phyloP scores from a whole-genome alignment of 2,888 invertebrate genomes.

The Gandaritis pyraliata region DNA sequence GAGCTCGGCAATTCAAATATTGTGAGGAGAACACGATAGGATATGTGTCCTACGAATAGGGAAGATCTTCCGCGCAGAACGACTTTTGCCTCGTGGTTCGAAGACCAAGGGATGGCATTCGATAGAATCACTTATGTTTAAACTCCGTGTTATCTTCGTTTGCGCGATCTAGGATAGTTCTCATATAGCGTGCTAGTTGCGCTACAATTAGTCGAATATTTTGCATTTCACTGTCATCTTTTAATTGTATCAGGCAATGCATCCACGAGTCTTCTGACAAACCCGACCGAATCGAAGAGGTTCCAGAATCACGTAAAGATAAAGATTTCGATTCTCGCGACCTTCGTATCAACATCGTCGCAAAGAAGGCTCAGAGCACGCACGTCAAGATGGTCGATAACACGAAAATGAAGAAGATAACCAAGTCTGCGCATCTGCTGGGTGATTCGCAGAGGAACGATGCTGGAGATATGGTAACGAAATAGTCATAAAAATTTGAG shows the following conservation, averaged over 20 bases:
- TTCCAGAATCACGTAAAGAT: constrained; percentile 42
- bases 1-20: no score
- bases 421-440: constrained; percentile 73
- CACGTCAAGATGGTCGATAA: constrained; percentile 59
- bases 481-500: not conserved
- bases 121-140: no score
- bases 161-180: no score
- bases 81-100: no score
- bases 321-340: constrained; percentile 49
- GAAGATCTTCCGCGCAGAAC: no score
- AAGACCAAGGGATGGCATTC: no score
- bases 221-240: not conserved
- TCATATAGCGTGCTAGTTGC: no score
- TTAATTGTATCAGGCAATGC: constrained; percentile 47
- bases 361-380: constrained; percentile 73
- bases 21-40: no score
- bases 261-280: constrained; percentile 42
- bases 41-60: no score
- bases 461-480: constrained; percentile 54
- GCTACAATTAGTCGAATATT: no score
- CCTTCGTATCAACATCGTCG: constrained; percentile 54
- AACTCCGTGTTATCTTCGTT: no score
- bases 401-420: constrained; percentile 62
- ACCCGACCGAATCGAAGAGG: constrained; percentile 22
- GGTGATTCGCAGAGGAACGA: constrained; percentile 55